phyloP scores from a whole-genome alignment of 2,888 invertebrate species.

The Nephrocerus scutellatus region DNA sequence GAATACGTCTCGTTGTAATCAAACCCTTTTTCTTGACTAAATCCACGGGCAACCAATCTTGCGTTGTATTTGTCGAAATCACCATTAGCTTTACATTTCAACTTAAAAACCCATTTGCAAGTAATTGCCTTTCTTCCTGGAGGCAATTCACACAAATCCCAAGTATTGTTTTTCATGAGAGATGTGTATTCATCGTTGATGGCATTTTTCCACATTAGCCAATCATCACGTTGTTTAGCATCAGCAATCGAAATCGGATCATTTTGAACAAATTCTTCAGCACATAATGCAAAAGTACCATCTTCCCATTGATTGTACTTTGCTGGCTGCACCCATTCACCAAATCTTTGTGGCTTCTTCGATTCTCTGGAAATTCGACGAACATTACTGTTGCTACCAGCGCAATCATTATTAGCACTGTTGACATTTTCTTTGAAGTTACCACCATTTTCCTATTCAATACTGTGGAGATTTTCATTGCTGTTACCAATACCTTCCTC shows the following conservation, averaged over 20 bases:
- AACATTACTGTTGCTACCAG: too few species aligned
- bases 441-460: too few species aligned
- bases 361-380: too few species aligned
- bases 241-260: conserved; percentile 11
- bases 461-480: too few species aligned
- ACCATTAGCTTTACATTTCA: too few species aligned
- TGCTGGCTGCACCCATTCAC: conserved; percentile 1
- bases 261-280: conserved; percentile 6
- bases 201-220: conserved; percentile 15
- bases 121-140: conserved; percentile 1
- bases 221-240: conserved; percentile 6
- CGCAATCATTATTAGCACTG: background rate
- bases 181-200: conserved; percentile 18
- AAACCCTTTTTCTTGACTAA: too few species aligned
- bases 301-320: too few species aligned
- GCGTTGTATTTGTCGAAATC: conserved; percentile 8
- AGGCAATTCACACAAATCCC: conserved; percentile 17
- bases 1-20: too few species aligned
- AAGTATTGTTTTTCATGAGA: conserved; percentile 21
- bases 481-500: too few species aligned
- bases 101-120: conserved; percentile 3
- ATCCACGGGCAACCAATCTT: conserved; percentile 9
- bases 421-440: too few species aligned
- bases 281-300: background rate
- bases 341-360: background rate